A percentile compares a stretch with the other conserved stretches of the same genome.
Evolutionary conservation across 2,113 vertebrate species (phyloP).

Genomic region (Anarrhichthys ocellatus): DNA sequence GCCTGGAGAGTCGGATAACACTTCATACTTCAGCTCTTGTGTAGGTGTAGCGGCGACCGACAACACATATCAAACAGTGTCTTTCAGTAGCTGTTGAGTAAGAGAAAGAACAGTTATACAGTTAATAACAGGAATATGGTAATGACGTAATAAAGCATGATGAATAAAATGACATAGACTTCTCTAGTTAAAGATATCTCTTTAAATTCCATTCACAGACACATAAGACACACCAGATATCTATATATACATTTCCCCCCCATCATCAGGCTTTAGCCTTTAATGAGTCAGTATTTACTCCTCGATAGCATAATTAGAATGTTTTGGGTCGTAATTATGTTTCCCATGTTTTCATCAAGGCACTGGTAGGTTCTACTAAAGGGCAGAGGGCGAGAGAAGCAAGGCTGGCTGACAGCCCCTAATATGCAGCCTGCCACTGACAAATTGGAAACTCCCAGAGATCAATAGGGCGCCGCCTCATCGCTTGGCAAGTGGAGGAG

Average conservation of each 20-base stretch:
- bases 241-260: conserved; percentile 7
- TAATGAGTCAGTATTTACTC: conserved; percentile 44
- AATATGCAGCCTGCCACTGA: conserved; percentile 69
- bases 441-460: conserved; percentile 77
- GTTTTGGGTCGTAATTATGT: conserved; percentile 66
- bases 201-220: not conserved
- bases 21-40: not conserved
- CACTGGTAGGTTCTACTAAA: conserved; percentile 56
- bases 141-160: not conserved
- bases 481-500: conserved; percentile 49
- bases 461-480: conserved; percentile 72
- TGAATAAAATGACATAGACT: conserved; percentile 7
- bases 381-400: conserved; percentile 66
- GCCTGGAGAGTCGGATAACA: not conserved
- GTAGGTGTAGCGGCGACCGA: not conserved
- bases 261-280: conserved; percentile 5
- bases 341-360: conserved; percentile 56
- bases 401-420: conserved; percentile 69
- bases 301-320: conserved; percentile 14
- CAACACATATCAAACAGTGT: not conserved
- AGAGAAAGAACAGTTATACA: not conserved
- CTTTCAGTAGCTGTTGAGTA: not conserved
- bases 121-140: not conserved
- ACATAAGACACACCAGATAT: not conserved
- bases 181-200: not conserved